phyloP scores from a whole-genome alignment of 2,797 vertebrate genomes.

The Cynopterus sphinx region DNA sequence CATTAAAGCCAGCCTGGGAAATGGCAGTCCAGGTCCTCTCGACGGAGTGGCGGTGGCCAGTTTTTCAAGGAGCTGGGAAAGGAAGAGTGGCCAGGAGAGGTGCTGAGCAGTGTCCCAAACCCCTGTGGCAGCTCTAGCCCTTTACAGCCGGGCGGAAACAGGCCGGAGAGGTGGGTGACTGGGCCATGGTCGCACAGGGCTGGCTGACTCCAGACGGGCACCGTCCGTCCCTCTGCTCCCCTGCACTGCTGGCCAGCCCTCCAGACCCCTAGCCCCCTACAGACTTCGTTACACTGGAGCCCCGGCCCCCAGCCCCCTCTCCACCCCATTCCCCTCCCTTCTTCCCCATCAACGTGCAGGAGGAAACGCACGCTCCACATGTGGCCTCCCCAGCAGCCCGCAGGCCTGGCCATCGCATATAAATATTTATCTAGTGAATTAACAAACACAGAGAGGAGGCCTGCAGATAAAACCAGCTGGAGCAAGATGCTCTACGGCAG shows the following conservation, averaged over 20 bases:
- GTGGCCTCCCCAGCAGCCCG: background rate
- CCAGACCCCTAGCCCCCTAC: background rate
- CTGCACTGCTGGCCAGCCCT: accelerated
- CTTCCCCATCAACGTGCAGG: accelerated
- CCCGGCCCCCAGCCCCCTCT: background rate
- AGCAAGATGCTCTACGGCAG: background rate
- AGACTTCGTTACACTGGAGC: accelerated
- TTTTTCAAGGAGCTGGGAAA: too few species aligned
- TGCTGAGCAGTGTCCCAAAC: background rate
- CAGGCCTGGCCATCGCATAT: background rate
- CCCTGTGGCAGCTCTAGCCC: background rate
- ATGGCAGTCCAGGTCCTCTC: accelerated
- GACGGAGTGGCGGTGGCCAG: accelerated
- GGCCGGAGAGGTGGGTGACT: background rate
- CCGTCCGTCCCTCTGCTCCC: background rate
- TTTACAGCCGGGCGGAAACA: background rate
- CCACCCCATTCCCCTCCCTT: background rate
- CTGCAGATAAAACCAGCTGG: background rate
- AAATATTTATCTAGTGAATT: slow-evolving; percentile 48
- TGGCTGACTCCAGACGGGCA: background rate
- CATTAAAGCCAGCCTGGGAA: background rate
- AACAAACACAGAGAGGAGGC: slow-evolving; percentile 9
- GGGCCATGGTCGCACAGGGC: background rate
- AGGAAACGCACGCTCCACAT: background rate
- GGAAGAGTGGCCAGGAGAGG: background rate